phyloP scores from a whole-genome alignment of 2,113 vertebrate genomes.

The Todiramphus chloris region DNA sequence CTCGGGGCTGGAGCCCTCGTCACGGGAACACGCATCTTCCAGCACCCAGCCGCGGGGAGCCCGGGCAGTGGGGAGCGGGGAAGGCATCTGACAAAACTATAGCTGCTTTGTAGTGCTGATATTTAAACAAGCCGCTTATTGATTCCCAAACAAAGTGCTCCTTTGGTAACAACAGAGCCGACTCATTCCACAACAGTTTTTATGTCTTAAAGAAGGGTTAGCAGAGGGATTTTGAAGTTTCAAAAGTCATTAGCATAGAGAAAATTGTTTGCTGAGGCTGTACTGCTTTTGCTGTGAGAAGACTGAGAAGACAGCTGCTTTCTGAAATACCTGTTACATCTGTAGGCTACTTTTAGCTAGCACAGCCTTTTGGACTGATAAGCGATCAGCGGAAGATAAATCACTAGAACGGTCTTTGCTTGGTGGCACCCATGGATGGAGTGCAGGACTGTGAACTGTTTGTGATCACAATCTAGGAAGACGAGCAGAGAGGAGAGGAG shows the following conservation, averaged over 20 bases:
- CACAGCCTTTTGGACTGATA: not conserved
- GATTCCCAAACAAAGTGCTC: constrained; percentile 61
- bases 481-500: constrained; percentile 43
- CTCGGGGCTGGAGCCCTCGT: not conserved
- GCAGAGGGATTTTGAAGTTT: constrained; percentile 50
- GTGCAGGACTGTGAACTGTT: constrained; percentile 44
- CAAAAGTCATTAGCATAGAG: constrained; percentile 46
- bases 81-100: constrained; percentile 14
- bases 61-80: not conserved
- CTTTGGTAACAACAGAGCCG: constrained; percentile 43
- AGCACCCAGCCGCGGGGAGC: not conserved
- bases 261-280: constrained; percentile 22
- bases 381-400: constrained; percentile 42
- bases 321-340: constrained; percentile 38
- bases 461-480: constrained; percentile 47
- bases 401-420: not conserved
- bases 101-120: constrained; percentile 37
- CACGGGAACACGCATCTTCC: not conserved
- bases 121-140: constrained; percentile 59
- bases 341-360: constrained; percentile 2
- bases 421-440: constrained; percentile 40
- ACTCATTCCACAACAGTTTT: constrained; percentile 61
- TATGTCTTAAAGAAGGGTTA: constrained; percentile 52
- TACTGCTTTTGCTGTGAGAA: not conserved
- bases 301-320: not conserved